A percentile compares a stretch with the other conserved stretches of the same genome.
phyloP scores from a whole-genome alignment of 2,113 vertebrate species.

The Axis porcinus region DNA sequence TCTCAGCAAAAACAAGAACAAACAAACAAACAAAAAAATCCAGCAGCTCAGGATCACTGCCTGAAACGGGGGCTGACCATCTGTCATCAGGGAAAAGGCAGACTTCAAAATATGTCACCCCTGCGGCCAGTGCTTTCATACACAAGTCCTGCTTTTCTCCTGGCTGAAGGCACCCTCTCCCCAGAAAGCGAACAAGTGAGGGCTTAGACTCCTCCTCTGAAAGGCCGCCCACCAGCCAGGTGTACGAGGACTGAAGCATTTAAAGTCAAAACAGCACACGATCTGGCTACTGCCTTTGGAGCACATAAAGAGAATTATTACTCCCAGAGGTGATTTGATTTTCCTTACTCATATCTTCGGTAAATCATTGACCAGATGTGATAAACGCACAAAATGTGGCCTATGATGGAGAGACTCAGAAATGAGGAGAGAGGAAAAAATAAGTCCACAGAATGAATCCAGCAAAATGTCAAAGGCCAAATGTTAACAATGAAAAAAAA shows the following conservation, averaged over 20 bases:
- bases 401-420: background rate
- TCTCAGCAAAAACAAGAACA: background rate
- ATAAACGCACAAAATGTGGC: background rate
- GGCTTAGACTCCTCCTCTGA: background rate
- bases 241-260: background rate
- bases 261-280: background rate
- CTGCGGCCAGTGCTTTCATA: background rate
- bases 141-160: background rate
- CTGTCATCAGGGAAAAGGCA: background rate
- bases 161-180: background rate
- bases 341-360: slow-evolving; percentile 1
- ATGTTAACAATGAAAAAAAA: slow-evolving; percentile 32
- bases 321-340: slow-evolving; percentile 3
- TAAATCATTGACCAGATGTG: background rate
- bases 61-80: background rate
- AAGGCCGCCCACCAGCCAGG: background rate
- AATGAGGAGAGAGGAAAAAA: background rate
- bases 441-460: background rate
- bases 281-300: background rate
- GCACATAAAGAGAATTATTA: background rate
- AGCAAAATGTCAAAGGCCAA: slow-evolving; percentile 49
- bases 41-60: background rate
- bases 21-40: background rate
- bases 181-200: background rate
- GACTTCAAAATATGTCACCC: background rate